Percentiles rank a stretch among this genome's conserved stretches.
phyloP scores from a whole-genome alignment of 2,888 invertebrate genomes.

The Vanessa cardui region DNA sequence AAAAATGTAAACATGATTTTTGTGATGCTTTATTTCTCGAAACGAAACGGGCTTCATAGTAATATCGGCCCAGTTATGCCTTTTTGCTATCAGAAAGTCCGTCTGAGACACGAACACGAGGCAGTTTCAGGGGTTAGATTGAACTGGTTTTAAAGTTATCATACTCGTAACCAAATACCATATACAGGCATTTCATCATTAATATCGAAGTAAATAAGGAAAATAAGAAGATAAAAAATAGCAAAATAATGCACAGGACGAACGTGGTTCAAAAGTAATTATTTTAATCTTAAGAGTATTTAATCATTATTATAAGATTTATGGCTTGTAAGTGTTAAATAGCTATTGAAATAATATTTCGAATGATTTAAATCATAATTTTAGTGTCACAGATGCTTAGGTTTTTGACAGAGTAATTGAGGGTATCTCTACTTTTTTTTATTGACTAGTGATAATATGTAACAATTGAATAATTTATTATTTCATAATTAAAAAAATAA shows the following conservation, averaged over 20 bases:
- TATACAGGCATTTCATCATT: slow-evolving; percentile 55
- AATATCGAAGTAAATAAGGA: slow-evolving; percentile 23
- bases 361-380: too few relatives aligned
- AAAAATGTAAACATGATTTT: too few relatives aligned
- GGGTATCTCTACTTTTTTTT: neutral
- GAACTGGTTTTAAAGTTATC: slow-evolving; percentile 58
- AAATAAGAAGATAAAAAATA: neutral
- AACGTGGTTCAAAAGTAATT: neutral
- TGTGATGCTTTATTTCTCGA: too few relatives aligned
- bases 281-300: neutral
- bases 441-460: neutral
- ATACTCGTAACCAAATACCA: slow-evolving; percentile 45
- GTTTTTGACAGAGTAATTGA: too few relatives aligned
- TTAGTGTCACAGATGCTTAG: too few relatives aligned
- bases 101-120: slow-evolving; percentile 59
- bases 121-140: slow-evolving; percentile 53
- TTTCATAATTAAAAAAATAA: too few relatives aligned
- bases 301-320: too few relatives aligned
- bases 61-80: too few relatives aligned
- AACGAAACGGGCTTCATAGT: too few relatives aligned
- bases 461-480: neutral
- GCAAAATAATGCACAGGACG: neutral
- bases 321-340: too few relatives aligned
- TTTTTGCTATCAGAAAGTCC: slow-evolving; percentile 44
- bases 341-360: too few relatives aligned